Evolutionary conservation across 2,888 invertebrate species (phyloP).

Genomic region (Timema cristinae): DNA sequence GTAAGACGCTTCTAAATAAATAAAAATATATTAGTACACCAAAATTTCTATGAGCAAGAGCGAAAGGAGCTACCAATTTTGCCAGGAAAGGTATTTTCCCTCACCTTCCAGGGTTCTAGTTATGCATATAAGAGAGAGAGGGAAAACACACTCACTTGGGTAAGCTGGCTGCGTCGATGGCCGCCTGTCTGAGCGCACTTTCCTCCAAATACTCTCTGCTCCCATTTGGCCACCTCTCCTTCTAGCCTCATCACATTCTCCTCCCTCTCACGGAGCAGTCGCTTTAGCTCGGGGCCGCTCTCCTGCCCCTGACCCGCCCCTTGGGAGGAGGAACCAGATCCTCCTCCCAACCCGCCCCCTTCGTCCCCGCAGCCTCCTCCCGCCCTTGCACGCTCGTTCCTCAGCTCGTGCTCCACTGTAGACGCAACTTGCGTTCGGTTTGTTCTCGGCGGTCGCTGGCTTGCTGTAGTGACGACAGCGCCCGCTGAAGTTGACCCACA

Average conservation of each 20-base stretch:
- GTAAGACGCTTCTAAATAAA: too few relatives aligned
- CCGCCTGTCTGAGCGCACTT: constrained; percentile 72
- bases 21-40: too few relatives aligned
- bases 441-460: constrained; percentile 82
- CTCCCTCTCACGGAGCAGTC: constrained; percentile 62
- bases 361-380: constrained; percentile 43
- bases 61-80: too few relatives aligned
- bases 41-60: too few relatives aligned
- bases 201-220: constrained; percentile 81
- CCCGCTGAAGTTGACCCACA: constrained; percentile 77
- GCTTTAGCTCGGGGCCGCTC: constrained; percentile 58
- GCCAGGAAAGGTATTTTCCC: too few relatives aligned
- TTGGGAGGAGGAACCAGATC: constrained; percentile 15
- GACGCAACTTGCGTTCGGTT: constrained; percentile 76
- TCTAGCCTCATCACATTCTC: constrained; percentile 69
- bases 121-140: not conserved
- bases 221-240: constrained; percentile 81
- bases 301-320: constrained; percentile 47
- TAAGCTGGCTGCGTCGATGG: constrained; percentile 74
- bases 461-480: constrained; percentile 73
- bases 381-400: constrained; percentile 51
- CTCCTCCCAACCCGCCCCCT: constrained; percentile 28
- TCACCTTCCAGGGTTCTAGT: too few relatives aligned
- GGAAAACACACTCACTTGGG: constrained; percentile 55
- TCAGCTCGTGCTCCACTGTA: constrained; percentile 82